Evolutionary conservation across 1,140 invertebrate species (phyloP).

Genomic region (Aphis craccivora): DNA sequence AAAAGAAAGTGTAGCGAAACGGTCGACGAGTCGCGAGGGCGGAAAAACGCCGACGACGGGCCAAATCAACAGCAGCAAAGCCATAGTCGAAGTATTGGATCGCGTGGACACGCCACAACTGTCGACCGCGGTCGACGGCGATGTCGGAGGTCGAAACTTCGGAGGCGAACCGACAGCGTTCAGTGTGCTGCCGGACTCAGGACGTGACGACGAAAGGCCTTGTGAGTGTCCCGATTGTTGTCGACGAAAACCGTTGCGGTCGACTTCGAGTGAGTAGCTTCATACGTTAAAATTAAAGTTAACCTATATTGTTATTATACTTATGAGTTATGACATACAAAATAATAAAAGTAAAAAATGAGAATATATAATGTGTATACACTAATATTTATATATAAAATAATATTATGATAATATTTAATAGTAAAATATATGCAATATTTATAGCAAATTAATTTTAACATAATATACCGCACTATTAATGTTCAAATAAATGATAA

Average conservation of each 20-base stretch:
- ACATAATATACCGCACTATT: too few relatives aligned
- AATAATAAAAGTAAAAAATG: not conserved
- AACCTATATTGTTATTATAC: not conserved
- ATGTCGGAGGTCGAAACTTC: not conserved
- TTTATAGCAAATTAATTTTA: not conserved
- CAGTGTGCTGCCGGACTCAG: constrained; percentile 32
- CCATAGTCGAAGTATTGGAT: constrained; percentile 48
- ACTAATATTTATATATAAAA: not conserved
- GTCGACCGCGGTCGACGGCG: not conserved
- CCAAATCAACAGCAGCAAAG: not conserved
- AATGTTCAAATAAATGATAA: not conserved
- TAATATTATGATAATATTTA: not conserved
- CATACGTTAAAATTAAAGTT: not conserved
- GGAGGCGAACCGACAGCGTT: not conserved
- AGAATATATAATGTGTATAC: not conserved
- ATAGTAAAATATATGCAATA: not conserved
- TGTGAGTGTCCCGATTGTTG: constrained; percentile 27
- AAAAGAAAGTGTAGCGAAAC: not conserved
- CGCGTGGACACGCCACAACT: constrained; percentile 39
- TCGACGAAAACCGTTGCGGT: not conserved
- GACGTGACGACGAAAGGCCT: not conserved
- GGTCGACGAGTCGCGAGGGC: not conserved
- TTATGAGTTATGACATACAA: not conserved
- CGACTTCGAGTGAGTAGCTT: not conserved
- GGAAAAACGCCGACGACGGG: too few relatives aligned